phyloP scores from a whole-genome alignment of 2,113 vertebrate genomes.

The Gambusia affinis region DNA sequence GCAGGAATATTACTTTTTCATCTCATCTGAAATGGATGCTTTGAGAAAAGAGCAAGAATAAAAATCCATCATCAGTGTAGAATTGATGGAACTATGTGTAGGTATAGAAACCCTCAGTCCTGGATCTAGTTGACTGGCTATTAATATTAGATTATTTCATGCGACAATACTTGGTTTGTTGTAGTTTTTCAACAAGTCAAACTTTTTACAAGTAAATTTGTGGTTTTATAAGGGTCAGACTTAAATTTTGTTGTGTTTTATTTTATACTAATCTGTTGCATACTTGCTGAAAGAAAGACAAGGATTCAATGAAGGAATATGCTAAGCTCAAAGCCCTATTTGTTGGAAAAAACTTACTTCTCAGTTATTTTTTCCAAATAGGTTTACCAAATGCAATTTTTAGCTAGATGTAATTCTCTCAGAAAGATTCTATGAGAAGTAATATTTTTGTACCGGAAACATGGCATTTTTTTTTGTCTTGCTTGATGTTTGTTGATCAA shows the following conservation, averaged over 20 bases:
- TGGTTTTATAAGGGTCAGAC: constrained; percentile 38
- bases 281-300: too few relatives aligned
- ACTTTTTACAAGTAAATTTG: constrained; percentile 43
- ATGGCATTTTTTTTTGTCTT: too few relatives aligned
- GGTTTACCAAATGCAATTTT: too few relatives aligned
- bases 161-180: constrained; percentile 42
- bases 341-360: too few relatives aligned
- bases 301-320: too few relatives aligned
- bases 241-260: constrained; percentile 17
- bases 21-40: constrained; percentile 82
- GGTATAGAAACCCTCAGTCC: constrained; percentile 36
- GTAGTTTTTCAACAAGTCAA: constrained; percentile 29
- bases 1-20: constrained; percentile 85
- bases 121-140: constrained; percentile 42
- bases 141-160: constrained; percentile 38
- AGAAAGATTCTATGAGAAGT: too few relatives aligned
- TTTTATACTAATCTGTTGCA: neutral
- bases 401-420: too few relatives aligned
- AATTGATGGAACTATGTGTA: constrained; percentile 62
- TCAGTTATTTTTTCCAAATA: too few relatives aligned
- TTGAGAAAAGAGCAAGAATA: constrained; percentile 76
- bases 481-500: too few relatives aligned
- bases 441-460: too few relatives aligned
- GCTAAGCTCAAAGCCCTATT: too few relatives aligned
- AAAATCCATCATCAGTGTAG: constrained; percentile 76